Percentiles rank a stretch among this genome's conserved stretches.
phyloP scores from a whole-genome alignment of 2,888 invertebrate species.

The Harpalus rufipes region DNA sequence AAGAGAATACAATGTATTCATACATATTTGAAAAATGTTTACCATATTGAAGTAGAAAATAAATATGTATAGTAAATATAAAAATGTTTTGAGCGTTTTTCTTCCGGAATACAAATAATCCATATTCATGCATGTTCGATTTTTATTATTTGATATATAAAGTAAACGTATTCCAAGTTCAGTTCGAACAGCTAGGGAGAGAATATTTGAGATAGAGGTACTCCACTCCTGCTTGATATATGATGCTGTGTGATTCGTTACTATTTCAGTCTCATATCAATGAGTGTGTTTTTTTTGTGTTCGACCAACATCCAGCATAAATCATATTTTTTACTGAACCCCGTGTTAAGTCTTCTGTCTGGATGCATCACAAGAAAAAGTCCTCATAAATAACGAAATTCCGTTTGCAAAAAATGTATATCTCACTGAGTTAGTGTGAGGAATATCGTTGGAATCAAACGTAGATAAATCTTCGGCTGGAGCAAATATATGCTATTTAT shows the following conservation, averaged over 20 bases:
- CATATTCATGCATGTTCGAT: constrained; percentile 14
- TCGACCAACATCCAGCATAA: constrained; percentile 56
- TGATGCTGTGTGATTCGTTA: constrained; percentile 61
- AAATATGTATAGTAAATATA: neutral
- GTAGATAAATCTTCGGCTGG: constrained; percentile 59
- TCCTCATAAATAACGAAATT: constrained; percentile 64
- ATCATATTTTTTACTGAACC: constrained; percentile 60
- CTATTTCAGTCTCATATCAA: constrained; percentile 66
- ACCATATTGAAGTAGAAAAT: neutral
- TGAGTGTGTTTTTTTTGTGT: constrained; percentile 61
- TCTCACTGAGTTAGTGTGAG: constrained; percentile 64
- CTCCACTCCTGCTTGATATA: constrained; percentile 31
- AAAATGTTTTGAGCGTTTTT: neutral
- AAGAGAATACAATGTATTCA: too few species aligned
- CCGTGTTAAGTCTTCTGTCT: constrained; percentile 61
- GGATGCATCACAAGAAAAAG: constrained; percentile 60
- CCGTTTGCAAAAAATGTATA: constrained; percentile 59
- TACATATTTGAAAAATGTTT: too few species aligned
- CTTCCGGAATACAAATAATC: constrained; percentile 20
- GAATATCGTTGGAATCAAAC: constrained; percentile 65
- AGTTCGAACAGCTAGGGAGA: neutral
- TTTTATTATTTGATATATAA: constrained; percentile 14
- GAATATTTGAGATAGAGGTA: constrained; percentile 24
- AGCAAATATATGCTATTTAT: constrained; percentile 62
- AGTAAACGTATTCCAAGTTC: constrained; percentile 24